These are phyloP conservation scores for Epinotia nisella DNA, from an alignment of 2,888 invertebrate species.

Conservation along the genomic window DNA sequence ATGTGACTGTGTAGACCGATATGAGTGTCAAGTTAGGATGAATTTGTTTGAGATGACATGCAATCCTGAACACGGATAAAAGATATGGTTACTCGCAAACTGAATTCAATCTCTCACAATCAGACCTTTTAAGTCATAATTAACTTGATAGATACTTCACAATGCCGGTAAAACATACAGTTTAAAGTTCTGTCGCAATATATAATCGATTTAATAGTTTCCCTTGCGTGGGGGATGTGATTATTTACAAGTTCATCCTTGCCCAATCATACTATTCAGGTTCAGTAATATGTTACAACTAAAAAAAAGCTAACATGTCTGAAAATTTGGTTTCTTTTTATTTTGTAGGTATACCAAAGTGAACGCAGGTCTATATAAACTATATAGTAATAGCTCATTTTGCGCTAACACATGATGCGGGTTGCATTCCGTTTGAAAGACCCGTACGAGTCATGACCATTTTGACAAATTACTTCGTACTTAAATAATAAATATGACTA, in stretches of 20 bases:
- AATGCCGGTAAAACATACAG: neutral
- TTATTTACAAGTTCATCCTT: neutral
- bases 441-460: neutral
- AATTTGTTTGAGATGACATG: neutral
- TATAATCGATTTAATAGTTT: constrained; percentile 11
- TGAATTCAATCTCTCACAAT: constrained; percentile 7
- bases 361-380: too few relatives aligned
- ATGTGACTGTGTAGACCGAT: too few relatives aligned
- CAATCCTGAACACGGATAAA: constrained; percentile 2
- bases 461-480: neutral
- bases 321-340: neutral
- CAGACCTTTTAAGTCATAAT: constrained; percentile 11
- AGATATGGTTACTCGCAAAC: constrained; percentile 4
- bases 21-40: neutral
- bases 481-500: neutral
- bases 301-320: neutral
- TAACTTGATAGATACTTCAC: neutral
- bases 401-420: neutral
- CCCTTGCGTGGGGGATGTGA: constrained; percentile 32
- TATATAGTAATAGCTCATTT: neutral
- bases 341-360: neutral
- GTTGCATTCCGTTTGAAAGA: neutral
- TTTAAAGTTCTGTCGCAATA: constrained; percentile 10
- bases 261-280: constrained; percentile 1
- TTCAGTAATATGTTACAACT: neutral